Conservation (phyloP, 2,113 vertebrate species). For the Ia io region DNA sequence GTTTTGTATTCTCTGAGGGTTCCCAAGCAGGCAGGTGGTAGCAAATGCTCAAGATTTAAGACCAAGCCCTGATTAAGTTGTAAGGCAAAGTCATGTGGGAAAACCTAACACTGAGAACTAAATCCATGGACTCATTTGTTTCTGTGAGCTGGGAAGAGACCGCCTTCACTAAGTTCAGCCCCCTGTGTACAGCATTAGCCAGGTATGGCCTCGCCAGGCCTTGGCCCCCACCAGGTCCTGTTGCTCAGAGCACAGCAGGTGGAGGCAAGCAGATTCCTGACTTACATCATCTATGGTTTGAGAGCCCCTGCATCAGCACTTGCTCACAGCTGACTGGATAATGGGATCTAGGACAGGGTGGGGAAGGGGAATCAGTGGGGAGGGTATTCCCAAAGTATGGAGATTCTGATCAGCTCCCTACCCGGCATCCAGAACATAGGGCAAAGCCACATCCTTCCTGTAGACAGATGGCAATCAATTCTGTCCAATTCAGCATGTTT, state of each 20-base stretch:
- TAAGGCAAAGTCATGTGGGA: not conserved
- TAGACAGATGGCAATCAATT: not conserved
- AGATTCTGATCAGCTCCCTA: not conserved
- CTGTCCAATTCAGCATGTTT: not conserved
- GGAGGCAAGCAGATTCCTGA: too few relatives aligned
- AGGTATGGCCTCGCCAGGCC: too few relatives aligned
- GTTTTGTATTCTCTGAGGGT: not conserved
- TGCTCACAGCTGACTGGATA: not conserved
- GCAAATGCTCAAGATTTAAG: slow-evolving; percentile 14
- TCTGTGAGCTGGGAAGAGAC: not conserved
- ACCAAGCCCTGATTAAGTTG: not conserved
- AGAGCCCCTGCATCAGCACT: not conserved
- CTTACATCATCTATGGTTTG: not conserved
- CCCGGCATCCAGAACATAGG: not conserved
- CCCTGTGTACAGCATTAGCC: too few relatives aligned
- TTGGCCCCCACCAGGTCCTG: too few relatives aligned
- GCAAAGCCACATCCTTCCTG: not conserved
- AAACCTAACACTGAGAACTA: not conserved
- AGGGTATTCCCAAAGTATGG: not conserved
- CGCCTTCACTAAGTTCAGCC: not conserved
- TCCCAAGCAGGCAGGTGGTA: not conserved
- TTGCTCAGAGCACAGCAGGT: too few relatives aligned
- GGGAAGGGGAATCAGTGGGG: not conserved
- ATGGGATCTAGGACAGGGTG: not conserved
- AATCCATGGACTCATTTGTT: not conserved